Conservation (phyloP, 1,140 invertebrate genomes). For the Chironomus tepperi region DNA sequence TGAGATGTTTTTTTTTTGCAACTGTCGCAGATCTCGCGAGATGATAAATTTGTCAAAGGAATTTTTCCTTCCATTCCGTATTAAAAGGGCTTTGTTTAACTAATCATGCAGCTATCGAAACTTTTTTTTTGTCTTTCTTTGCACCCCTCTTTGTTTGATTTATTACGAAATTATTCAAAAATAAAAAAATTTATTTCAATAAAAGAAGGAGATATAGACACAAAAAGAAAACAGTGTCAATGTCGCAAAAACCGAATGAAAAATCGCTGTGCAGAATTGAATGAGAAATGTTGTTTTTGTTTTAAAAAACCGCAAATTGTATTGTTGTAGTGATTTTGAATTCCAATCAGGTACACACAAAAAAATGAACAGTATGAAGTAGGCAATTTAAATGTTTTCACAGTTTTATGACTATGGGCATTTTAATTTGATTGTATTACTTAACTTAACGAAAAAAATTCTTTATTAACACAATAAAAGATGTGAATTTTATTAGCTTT, state of each 20-base stretch:
- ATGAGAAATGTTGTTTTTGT: not conserved
- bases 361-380: not conserved
- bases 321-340: not conserved
- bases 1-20: not conserved
- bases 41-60: not conserved
- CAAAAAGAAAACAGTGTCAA: conserved; percentile 18
- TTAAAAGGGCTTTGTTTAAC: conserved; percentile 42
- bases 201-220: not conserved
- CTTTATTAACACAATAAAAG: not conserved
- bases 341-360: conserved; percentile 16
- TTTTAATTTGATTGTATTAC: not conserved
- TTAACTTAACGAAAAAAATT: not conserved
- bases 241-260: conserved; percentile 3
- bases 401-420: conserved; percentile 5
- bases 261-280: not conserved
- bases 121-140: not conserved
- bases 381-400: not conserved
- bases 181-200: not conserved
- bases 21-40: not conserved
- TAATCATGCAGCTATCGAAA: conserved; percentile 39
- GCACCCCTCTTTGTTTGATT: not conserved
- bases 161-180: conserved; percentile 1
- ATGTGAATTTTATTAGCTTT: not conserved
- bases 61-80: conserved; percentile 28
- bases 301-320: conserved; percentile 5